Conservation (phyloP, 2,888 invertebrate species). For the Spicauda simplicius region DNA sequence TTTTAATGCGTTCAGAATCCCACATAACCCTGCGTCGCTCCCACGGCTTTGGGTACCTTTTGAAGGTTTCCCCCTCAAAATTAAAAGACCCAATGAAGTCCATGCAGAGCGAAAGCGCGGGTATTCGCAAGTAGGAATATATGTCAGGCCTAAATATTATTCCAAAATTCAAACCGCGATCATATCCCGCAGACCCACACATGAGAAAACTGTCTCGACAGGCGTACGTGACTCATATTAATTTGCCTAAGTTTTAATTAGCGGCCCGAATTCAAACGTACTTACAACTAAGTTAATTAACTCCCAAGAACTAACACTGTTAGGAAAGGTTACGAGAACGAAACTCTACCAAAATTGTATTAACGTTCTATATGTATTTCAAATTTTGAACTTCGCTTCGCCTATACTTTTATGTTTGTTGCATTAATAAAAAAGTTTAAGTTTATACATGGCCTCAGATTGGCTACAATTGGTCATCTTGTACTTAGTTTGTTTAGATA, state of each 20-base stretch:
- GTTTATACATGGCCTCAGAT: neutral
- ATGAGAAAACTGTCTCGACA: constrained; percentile 43
- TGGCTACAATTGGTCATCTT: too few species aligned
- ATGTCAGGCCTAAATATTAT: neutral
- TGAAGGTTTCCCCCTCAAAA: too few species aligned
- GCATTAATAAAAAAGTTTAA: constrained; percentile 5
- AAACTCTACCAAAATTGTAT: constrained; percentile 44
- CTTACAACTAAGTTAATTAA: constrained; percentile 65
- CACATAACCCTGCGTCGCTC: too few species aligned
- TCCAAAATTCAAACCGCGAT: constrained; percentile 13
- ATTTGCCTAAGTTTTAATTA: constrained; percentile 63
- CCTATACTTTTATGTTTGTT: constrained; percentile 8
- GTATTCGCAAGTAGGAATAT: too few species aligned
- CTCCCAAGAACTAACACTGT: constrained; percentile 47
- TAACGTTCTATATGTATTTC: constrained; percentile 40
- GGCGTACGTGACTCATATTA: constrained; percentile 60
- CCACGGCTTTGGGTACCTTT: too few species aligned
- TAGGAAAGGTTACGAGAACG: constrained; percentile 38
- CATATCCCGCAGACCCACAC: constrained; percentile 21
- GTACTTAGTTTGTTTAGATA: too few species aligned
- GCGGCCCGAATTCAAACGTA: constrained; percentile 57
- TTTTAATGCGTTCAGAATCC: too few species aligned
- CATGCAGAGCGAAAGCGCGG: too few species aligned
- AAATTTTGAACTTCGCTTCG: constrained; percentile 33
- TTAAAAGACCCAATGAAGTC: too few species aligned